Evolutionary conservation across 1,140 invertebrate species (phyloP).

Genomic region (Drosophila pseudoananassae): DNA sequence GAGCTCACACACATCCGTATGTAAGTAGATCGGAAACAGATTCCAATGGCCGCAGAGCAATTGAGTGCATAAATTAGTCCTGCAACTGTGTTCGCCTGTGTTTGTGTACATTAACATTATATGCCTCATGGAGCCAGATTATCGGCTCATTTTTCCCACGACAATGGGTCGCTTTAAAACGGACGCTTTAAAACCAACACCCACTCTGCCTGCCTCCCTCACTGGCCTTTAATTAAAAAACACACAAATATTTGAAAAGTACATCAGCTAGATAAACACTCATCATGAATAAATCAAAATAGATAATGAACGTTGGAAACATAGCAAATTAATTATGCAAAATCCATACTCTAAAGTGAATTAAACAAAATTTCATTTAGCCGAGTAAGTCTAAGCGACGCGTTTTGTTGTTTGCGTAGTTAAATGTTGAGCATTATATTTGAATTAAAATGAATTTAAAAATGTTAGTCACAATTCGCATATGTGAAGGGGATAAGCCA

Average conservation of each 20-base stretch:
- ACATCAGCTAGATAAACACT: conserved; percentile 14
- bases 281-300: conserved; percentile 36
- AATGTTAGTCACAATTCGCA: conserved; percentile 11
- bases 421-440: conserved; percentile 61
- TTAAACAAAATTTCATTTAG: conserved; percentile 32
- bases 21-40: conserved; percentile 31
- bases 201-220: conserved; percentile 12
- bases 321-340: conserved; percentile 51
- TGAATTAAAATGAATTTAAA: conserved; percentile 39
- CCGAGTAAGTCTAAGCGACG: conserved; percentile 27
- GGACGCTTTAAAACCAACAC: neutral
- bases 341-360: conserved; percentile 27
- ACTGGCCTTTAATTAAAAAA: conserved; percentile 27
- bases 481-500: conserved; percentile 1
- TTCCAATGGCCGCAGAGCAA: conserved; percentile 26
- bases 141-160: conserved; percentile 24
- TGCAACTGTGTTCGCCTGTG: conserved; percentile 30
- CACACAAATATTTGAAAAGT: conserved; percentile 7
- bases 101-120: conserved; percentile 12
- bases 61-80: conserved; percentile 50
- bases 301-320: conserved; percentile 39
- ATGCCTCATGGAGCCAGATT: conserved; percentile 19
- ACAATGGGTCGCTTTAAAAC: conserved; percentile 14
- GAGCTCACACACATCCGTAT: conserved; percentile 23
- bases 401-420: conserved; percentile 55